A percentile compares a stretch with the other conserved stretches of the same genome.
phyloP scores from a whole-genome alignment of 2,113 vertebrate genomes.

The Laticauda laticaudata region DNA sequence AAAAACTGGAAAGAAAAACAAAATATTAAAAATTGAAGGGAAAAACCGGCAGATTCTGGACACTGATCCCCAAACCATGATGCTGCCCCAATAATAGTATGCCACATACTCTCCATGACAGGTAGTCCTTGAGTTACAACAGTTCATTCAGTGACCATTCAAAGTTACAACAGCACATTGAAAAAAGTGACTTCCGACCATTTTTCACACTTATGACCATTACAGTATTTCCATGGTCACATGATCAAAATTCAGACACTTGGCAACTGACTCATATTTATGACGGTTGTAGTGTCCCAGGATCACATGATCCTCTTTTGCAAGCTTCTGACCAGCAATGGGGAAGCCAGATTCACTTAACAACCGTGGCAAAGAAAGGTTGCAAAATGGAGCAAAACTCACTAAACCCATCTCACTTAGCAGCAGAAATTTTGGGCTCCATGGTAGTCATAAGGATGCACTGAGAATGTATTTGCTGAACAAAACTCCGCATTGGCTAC shows the following conservation, averaged over 20 bases:
- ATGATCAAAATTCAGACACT: not conserved
- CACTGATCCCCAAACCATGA: not conserved
- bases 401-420: not conserved
- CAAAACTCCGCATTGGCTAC: too few relatives aligned
- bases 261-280: not conserved
- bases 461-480: too few relatives aligned
- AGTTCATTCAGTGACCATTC: not conserved
- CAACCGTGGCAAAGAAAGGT: not conserved
- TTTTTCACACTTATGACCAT: not conserved
- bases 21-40: not conserved
- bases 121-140: not conserved
- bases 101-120: not conserved
- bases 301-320: not conserved
- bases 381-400: not conserved
- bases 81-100: not conserved
- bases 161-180: not conserved
- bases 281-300: accelerated
- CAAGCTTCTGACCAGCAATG: not conserved
- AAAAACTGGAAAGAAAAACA: not conserved
- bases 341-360: not conserved
- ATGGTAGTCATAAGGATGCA: not conserved
- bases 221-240: not conserved
- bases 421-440: not conserved
- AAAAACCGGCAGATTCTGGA: not conserved
- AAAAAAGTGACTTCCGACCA: not conserved